Evolutionary conservation across 2,113 vertebrate genomes (phyloP).

Genomic region (Piliocolobus tephrosceles): DNA sequence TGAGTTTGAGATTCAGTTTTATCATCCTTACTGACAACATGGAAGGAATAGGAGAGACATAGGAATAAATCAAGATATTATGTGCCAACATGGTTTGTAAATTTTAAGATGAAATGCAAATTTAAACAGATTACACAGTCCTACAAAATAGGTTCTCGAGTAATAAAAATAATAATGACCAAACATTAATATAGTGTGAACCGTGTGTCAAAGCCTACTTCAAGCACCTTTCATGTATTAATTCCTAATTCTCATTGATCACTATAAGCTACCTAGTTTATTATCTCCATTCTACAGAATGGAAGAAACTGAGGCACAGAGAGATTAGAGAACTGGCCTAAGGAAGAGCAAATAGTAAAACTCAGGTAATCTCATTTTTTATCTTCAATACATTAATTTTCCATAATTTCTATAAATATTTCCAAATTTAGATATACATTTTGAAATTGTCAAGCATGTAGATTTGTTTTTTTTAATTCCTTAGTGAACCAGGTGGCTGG

Average conservation of each 20-base stretch:
- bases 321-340: background rate
- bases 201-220: background rate
- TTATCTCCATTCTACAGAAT: background rate
- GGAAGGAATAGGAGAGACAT: background rate
- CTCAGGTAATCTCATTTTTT: background rate
- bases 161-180: background rate
- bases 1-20: background rate
- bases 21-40: background rate
- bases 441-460: background rate
- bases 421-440: background rate
- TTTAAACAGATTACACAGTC: background rate
- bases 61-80: background rate
- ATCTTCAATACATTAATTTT: background rate
- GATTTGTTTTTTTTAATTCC: background rate
- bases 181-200: background rate
- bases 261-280: background rate
- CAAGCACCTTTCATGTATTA: background rate
- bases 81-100: background rate
- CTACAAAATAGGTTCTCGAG: background rate
- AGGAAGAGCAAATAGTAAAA: background rate
- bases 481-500: slow-evolving; percentile 10
- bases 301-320: background rate
- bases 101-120: background rate
- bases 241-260: background rate
- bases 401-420: background rate